Conservation (phyloP, 1,140 invertebrate species). For the Sitodiplosis mosellana region DNA sequence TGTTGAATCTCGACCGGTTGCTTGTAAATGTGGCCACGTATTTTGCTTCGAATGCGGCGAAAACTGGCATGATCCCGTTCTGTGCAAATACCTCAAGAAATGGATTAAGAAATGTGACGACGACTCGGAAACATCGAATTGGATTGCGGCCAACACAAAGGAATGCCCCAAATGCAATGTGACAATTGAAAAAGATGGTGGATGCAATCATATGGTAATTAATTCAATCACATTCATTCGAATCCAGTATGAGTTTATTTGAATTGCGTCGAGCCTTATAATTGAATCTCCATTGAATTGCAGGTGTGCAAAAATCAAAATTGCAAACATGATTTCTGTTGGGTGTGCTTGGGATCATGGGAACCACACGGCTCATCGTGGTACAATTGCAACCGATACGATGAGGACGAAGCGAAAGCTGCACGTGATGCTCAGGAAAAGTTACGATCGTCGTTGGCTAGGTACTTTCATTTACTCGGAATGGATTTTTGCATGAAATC, state of each 20-base stretch:
- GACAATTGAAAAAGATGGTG: constrained; percentile 95
- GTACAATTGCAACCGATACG: constrained; percentile 97
- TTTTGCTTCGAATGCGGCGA: constrained; percentile 96
- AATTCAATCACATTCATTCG: background rate
- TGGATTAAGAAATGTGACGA: constrained; percentile 99
- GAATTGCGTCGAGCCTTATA: background rate
- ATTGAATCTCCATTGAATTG: background rate
- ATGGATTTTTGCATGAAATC: no score
- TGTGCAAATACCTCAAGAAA: constrained; percentile 77
- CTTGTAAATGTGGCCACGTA: constrained; percentile 80
- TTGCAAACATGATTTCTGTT: constrained; percentile 96
- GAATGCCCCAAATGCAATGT: constrained; percentile 98
- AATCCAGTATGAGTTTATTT: background rate
- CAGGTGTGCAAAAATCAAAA: constrained; percentile 89
- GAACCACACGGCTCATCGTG: constrained; percentile 96
- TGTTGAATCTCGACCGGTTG: constrained; percentile 82
- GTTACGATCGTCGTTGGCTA: constrained; percentile 61
- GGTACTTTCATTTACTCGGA: constrained; percentile 7
- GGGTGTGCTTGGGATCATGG: constrained; percentile 98
- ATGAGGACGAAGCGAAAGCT: constrained; percentile 91
- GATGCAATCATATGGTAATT: constrained; percentile 91
- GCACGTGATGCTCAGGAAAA: constrained; percentile 91
- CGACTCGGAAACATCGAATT: constrained; percentile 97
- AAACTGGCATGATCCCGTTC: constrained; percentile 98
- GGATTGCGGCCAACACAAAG: constrained; percentile 99